Base-by-base conservation (phyloP, 2,888 invertebrate species). In the Pogonocherus hispidulus region DNA sequence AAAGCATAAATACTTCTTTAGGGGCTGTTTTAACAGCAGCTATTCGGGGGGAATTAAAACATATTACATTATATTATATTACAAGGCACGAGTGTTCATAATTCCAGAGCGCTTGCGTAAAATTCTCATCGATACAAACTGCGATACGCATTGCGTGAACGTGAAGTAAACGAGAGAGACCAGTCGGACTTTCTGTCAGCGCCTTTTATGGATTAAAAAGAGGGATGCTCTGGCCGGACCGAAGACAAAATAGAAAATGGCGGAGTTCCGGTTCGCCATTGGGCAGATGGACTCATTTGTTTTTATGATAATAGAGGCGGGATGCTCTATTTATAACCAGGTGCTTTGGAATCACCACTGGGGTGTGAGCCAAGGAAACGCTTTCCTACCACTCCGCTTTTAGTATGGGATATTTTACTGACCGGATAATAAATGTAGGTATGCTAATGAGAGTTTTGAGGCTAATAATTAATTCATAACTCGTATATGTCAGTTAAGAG, bases 121-220 rank as follows among this genome's bases (percentile, higher is more conserved):
- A 70, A 69, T 66, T 71, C 77, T 75, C 80, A 78, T 81, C 80
- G 79, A 81, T 80, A 81, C 72, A 72, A 78, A 76, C 74, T 79
- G 78, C 78, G 80, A 79, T 78, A 81, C 80, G 81, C 81, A 81
- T 72, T 81, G 81, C 80, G 80, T 81, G 80, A 71, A 74, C 59
- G 59, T 59, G 59, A 59, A 47, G 59, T 47, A 59, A 59, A 59
- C 59, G 59, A 47, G 46, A 47, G 47, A 47, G 20, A 22, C 54
- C 62, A 73, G 73, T 72, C 63, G 73, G 74, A 74, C 70, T 63
- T 74, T 64, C 78, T 80, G 79, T 79, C 80, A 76, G 78, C 79
- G 81, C 81, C 80, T 80, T 80, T 79, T 79, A 78, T 76, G 80
- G 82, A 83, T 83, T 83, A 83, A 83, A 83, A 83, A 83, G 82